Conservation (phyloP, 1,140 invertebrate species). For the Rhysida immarginata region DNA sequence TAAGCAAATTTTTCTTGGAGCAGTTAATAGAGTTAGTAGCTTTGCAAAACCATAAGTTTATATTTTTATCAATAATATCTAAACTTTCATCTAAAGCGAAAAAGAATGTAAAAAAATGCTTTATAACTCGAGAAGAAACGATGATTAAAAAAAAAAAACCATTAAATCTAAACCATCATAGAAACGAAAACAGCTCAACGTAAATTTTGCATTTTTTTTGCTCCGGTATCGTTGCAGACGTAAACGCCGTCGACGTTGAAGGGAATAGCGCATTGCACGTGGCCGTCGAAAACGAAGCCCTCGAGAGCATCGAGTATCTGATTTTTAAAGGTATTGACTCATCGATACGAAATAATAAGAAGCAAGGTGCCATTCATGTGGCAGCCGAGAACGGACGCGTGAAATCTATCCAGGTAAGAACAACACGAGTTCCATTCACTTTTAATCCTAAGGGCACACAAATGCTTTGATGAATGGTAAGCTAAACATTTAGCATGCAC, state of each 20-base stretch:
- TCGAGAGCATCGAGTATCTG: slow-evolving; percentile 4
- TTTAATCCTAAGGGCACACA: no score
- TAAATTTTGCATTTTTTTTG: background rate
- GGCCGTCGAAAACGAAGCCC: background rate
- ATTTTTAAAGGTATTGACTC: slow-evolving; percentile 21
- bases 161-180: background rate
- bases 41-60: background rate
- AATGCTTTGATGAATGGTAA: no score
- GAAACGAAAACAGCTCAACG: background rate
- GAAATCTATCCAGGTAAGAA: slow-evolving; percentile 40
- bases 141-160: background rate
- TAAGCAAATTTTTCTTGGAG: no score
- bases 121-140: background rate
- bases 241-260: slow-evolving; percentile 23
- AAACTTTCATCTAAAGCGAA: background rate
- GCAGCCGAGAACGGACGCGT: slow-evolving; percentile 58
- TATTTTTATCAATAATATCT: background rate
- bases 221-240: slow-evolving; percentile 7
- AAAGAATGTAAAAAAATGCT: background rate
- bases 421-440: background rate
- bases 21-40: no score
- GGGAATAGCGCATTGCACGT: slow-evolving; percentile 21
- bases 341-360: slow-evolving; percentile 22
- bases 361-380: slow-evolving; percentile 53
- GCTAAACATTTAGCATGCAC: no score